A percentile compares a stretch with the other conserved stretches of the same genome.
phyloP scores from a whole-genome alignment of 1,140 invertebrate species.

The Heterodera carotae region DNA sequence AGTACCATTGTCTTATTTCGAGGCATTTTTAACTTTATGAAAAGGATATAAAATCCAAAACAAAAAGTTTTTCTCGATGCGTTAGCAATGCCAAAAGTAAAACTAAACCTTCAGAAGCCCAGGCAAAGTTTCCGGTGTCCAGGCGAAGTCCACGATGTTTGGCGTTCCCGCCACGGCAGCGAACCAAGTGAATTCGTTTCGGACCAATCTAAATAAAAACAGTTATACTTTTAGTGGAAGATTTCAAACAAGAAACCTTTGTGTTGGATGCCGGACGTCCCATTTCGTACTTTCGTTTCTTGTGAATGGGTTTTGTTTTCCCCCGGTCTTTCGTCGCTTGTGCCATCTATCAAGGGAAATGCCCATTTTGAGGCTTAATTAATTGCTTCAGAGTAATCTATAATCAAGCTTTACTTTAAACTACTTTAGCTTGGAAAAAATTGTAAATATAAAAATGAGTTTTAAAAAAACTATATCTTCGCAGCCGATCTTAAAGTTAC shows the following conservation, averaged over 20 bases:
- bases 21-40: not conserved
- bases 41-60: not conserved
- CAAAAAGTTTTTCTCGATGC: not conserved
- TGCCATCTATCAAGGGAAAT: constrained; percentile 98
- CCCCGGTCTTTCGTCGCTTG: constrained; percentile 95
- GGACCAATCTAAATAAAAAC: constrained; percentile 77
- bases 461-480: too few species aligned
- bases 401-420: too few species aligned
- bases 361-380: constrained; percentile 72
- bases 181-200: constrained; percentile 85
- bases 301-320: constrained; percentile 87
- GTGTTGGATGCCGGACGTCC: constrained; percentile 96
- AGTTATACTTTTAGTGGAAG: not conserved
- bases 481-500: too few species aligned
- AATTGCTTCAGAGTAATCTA: not conserved
- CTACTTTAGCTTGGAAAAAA: too few species aligned
- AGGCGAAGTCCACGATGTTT: constrained; percentile 94
- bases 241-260: constrained; percentile 79
- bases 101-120: constrained; percentile 88
- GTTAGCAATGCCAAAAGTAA: constrained; percentile 2
- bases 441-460: too few species aligned
- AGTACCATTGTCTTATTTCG: constrained; percentile 20
- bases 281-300: constrained; percentile 99
- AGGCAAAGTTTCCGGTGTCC: constrained; percentile 93
- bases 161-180: constrained; percentile 91